Percentiles rank a stretch among this genome's conserved stretches.
phyloP scores from a whole-genome alignment of 2,797 vertebrate genomes.

The Sarcophilus harrisii region DNA sequence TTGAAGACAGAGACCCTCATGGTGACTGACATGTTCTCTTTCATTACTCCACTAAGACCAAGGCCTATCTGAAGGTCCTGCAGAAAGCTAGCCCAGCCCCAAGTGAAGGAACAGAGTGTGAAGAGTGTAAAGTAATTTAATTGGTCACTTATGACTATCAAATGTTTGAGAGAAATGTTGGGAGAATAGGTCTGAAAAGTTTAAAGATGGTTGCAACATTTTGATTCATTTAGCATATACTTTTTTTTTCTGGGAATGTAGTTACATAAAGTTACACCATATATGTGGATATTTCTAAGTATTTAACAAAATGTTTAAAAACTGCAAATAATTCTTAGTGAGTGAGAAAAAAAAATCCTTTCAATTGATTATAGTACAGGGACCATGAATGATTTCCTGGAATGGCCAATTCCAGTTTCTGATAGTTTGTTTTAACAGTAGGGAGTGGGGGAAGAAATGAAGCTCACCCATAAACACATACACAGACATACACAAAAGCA shows the following conservation, averaged over 20 bases:
- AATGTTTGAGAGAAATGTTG: background rate
- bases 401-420: background rate
- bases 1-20: too few relatives aligned
- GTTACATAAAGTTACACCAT: background rate
- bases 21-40: too few relatives aligned
- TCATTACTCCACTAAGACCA: too few relatives aligned
- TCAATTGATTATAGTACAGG: conserved; percentile 19
- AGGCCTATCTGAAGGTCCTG: too few relatives aligned
- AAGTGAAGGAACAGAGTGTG: too few relatives aligned
- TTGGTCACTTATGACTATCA: background rate
- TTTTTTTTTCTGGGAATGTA: conserved; percentile 7
- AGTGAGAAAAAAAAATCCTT: background rate
- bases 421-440: conserved; percentile 4
- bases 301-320: background rate
- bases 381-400: background rate
- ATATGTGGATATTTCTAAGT: conserved; percentile 37
- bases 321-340: conserved; percentile 15
- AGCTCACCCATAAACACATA: background rate
- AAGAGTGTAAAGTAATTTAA: background rate
- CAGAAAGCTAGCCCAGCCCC: too few relatives aligned
- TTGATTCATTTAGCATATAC: background rate
- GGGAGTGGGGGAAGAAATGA: background rate
- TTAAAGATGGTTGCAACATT: background rate
- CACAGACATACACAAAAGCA: background rate
- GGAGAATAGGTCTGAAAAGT: background rate